These are phyloP conservation scores for Drosophila littoralis DNA, from an alignment of 1,140 invertebrate species.

Conservation along the genomic window DNA sequence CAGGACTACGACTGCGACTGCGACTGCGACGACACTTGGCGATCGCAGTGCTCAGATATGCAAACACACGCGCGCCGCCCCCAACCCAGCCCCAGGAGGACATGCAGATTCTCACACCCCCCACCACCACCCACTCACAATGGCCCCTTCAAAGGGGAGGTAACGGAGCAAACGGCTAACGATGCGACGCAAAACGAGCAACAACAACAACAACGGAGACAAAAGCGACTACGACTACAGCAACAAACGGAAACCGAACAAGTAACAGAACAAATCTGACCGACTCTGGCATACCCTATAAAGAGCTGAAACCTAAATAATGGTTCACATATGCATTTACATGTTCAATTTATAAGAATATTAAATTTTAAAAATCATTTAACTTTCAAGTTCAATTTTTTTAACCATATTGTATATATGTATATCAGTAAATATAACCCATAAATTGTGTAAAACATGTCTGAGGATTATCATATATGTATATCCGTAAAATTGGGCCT, in stretches of 20 bases:
- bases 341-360: no score
- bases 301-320: background rate
- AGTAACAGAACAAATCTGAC: background rate
- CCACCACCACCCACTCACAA: background rate
- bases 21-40: conserved; percentile 47
- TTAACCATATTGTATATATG: no score
- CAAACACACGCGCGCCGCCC: conserved; percentile 57
- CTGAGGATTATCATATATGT: no score
- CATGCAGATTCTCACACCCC: background rate
- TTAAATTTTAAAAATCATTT: no score
- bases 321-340: background rate
- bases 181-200: conserved; percentile 12
- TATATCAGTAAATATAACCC: no score
- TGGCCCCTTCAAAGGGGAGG: background rate
- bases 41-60: conserved; percentile 62
- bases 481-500: no score
- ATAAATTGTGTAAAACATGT: no score
- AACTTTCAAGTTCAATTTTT: no score
- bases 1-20: background rate
- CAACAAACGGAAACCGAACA: background rate
- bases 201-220: conserved; percentile 10
- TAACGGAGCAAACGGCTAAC: conserved; percentile 7
- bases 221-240: conserved; percentile 7
- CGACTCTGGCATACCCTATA: background rate
- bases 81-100: background rate